Base-by-base conservation (phyloP, 1,140 invertebrate genomes). In the Macrobrachium rosenbergii region DNA sequence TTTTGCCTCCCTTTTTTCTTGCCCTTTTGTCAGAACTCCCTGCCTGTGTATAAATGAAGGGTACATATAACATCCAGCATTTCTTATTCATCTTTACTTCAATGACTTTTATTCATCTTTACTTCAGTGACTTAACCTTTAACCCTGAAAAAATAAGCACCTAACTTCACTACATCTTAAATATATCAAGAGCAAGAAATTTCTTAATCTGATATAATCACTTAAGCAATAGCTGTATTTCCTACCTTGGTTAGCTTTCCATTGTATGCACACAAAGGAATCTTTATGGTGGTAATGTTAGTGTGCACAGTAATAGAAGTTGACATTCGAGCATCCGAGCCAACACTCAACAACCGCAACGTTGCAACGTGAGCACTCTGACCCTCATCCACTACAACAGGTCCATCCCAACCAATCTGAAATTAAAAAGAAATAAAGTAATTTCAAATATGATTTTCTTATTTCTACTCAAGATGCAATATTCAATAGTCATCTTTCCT, bases 261-360 rank as follows among this genome's bases (percentile, higher is more conserved):
- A 92, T 95, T 94, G 90, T 96, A 96, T 90, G 95, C 94, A n/a
- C 95, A 90, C 78, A 97, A 92, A 52, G 95, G 95, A 78, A 96
- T 93, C 88, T 93, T 92, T 88, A 96, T 94, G 23, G 93, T 93
- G 58, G 96, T 96, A 82, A 96, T 93, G 91, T 97, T 97, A 14
- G 95, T 96, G 90, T 95, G 93, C 69, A 97, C 92, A 64, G 93
- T 93, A 88, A 96, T 93, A 76, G 93, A 92, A 16, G 95, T 94
- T 81, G 94, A 94, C 77, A 96, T 92, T 89, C 95, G 94, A 59
- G 95, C 92, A 90, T 94, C 93, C 87, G 93, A 92, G 76, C 92
- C 90, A 83, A 92, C 92, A 88, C 92, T 92, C 88, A 92, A 93
- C 80, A 94, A 92, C 91, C 93, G 93, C 91, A 96, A 93, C 86